These are phyloP conservation scores for Drosophila conformis DNA, from an alignment of 2,888 invertebrate species.

Conservation along the genomic window DNA sequence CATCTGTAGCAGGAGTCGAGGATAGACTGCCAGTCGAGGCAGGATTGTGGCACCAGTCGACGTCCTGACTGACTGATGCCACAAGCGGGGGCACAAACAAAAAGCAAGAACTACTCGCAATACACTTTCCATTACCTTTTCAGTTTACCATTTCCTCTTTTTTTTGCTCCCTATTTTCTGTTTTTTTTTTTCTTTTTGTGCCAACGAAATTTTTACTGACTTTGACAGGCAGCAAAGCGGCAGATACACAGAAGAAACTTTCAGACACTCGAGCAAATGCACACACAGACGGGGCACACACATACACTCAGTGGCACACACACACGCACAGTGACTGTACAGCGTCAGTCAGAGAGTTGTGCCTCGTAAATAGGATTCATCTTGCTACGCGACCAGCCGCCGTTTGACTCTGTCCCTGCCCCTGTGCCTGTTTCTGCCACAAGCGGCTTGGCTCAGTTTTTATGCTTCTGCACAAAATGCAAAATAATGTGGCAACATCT, in stretches of 20 bases:
- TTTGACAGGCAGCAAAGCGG: slow-evolving; percentile 73
- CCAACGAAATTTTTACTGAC: slow-evolving; percentile 73
- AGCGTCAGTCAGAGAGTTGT: slow-evolving; percentile 63
- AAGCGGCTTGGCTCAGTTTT: slow-evolving; percentile 42
- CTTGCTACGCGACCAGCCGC: slow-evolving; percentile 70
- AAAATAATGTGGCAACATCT: slow-evolving; percentile 72
- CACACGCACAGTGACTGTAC: slow-evolving; percentile 26
- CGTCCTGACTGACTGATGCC: slow-evolving; percentile 40
- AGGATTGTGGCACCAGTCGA: slow-evolving; percentile 37
- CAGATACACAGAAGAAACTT: slow-evolving; percentile 30
- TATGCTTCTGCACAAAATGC: slow-evolving; percentile 72
- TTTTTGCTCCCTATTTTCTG: slow-evolving; percentile 24
- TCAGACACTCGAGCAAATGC: slow-evolving; percentile 8
- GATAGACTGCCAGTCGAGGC: slow-evolving; percentile 30
- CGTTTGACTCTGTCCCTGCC: slow-evolving; percentile 47
- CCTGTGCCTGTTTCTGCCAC: slow-evolving; percentile 1
- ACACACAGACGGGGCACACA: slow-evolving; percentile 29
- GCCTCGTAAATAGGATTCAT: slow-evolving; percentile 78
- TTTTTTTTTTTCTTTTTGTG: slow-evolving; percentile 33
- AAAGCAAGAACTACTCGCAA: slow-evolving; percentile 57
- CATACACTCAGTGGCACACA: slow-evolving; percentile 9
- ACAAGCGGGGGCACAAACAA: slow-evolving; percentile 29
- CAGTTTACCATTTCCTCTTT: slow-evolving; percentile 36
- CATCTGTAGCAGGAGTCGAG: slow-evolving; percentile 37
- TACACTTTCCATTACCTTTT: slow-evolving; percentile 70